phyloP scores from a whole-genome alignment of 2,888 invertebrate genomes.

The Agriopis aurantiaria region DNA sequence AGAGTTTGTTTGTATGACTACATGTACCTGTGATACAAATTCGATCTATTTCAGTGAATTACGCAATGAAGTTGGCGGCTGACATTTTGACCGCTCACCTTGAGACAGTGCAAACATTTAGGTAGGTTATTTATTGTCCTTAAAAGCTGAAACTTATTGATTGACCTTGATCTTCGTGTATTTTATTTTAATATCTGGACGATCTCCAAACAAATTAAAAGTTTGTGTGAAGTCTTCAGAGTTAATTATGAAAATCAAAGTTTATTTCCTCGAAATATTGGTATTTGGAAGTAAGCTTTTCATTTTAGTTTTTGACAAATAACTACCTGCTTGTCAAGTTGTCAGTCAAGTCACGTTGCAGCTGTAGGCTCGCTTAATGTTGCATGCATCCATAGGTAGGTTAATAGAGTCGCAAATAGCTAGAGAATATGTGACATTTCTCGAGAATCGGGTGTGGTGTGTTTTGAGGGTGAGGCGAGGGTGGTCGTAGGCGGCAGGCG shows the following conservation, averaged over 20 bases:
- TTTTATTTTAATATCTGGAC: background rate
- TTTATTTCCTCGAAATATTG: background rate
- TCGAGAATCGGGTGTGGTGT: conserved; percentile 58
- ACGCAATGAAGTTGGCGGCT: conserved; percentile 27
- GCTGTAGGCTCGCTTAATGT: conserved; percentile 2
- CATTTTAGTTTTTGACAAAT: background rate
- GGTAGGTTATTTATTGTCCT: conserved; percentile 22
- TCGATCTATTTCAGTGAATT: conserved; percentile 35
- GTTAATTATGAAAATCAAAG: background rate
- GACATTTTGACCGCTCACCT: conserved; percentile 38
- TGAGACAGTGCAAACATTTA: conserved; percentile 34
- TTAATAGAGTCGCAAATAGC: conserved; percentile 57
- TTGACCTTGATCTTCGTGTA: conserved; percentile 11
- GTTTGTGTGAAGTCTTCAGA: background rate
- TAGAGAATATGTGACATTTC: conserved; percentile 60
- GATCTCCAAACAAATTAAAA: conserved; percentile 1
- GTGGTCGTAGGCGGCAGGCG: conserved; percentile 50
- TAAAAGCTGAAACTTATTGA: conserved; percentile 15
- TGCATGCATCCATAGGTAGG: conserved; percentile 28
- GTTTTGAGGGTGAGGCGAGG: conserved; percentile 51
- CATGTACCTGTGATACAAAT: background rate
- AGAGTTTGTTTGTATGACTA: conserved; percentile 11
- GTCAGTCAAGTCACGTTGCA: background rate
- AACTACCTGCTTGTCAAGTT: background rate
- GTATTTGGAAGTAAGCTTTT: background rate